These are phyloP conservation scores for Xyrauchen texanus DNA, from an alignment of 2,113 vertebrate species.

Conservation along the genomic window DNA sequence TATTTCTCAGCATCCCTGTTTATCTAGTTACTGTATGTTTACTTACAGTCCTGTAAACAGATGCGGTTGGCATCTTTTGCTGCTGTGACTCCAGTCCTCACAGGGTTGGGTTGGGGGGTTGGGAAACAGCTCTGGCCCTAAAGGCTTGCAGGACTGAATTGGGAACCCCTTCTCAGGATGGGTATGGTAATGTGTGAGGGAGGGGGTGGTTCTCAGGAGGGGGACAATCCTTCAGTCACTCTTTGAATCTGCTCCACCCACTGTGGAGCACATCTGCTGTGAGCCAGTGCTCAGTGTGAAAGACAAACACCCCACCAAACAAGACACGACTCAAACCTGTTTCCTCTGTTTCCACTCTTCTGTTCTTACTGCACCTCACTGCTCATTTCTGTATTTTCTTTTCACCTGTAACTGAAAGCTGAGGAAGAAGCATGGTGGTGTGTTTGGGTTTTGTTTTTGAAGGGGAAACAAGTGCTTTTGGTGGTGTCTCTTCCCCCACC, in stretches of 20 bases:
- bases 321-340: slow-evolving; percentile 47
- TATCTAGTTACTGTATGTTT: slow-evolving; percentile 57
- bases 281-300: slow-evolving; percentile 47
- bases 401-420: slow-evolving; percentile 6
- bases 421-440: neutral
- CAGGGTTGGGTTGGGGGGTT: slow-evolving; percentile 23
- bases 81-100: slow-evolving; percentile 24
- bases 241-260: slow-evolving; percentile 43
- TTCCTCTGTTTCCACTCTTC: slow-evolving; percentile 42
- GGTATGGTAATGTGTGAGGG: slow-evolving; percentile 50
- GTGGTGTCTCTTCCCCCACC: slow-evolving; percentile 41
- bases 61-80: slow-evolving; percentile 58
- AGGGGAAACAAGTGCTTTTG: slow-evolving; percentile 41
- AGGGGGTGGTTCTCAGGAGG: slow-evolving; percentile 41
- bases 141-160: slow-evolving; percentile 32
- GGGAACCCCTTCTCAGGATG: slow-evolving; percentile 38
- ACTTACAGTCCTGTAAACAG: slow-evolving; percentile 55
- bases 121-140: neutral
- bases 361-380: slow-evolving; percentile 21
- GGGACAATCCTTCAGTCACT: slow-evolving; percentile 36
- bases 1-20: slow-evolving; percentile 46
- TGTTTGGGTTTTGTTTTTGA: slow-evolving; percentile 27
- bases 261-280: slow-evolving; percentile 53
- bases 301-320: slow-evolving; percentile 52
- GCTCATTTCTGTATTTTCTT: slow-evolving; percentile 27